A percentile compares a stretch with the other conserved stretches of the same genome.
These are phyloP conservation scores for Opisthocomus hoazin DNA, from an alignment of 2,113 vertebrate genomes.

Conservation along the genomic window DNA sequence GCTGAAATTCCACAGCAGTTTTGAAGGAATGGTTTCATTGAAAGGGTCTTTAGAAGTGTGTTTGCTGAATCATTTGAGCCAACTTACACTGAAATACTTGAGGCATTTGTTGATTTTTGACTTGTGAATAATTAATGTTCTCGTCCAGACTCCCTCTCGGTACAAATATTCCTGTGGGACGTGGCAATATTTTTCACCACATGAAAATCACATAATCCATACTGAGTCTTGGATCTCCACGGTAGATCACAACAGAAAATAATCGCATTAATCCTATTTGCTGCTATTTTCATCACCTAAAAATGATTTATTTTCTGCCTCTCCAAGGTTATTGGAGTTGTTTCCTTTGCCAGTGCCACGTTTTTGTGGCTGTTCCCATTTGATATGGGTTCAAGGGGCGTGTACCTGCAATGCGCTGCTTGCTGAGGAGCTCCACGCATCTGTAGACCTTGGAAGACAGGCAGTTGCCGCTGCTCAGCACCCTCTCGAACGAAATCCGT, in stretches of 20 bases:
- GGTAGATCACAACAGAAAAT: not conserved
- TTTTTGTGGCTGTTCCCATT: not conserved
- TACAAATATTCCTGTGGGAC: slow-evolving; percentile 37
- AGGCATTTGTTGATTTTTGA: slow-evolving; percentile 54
- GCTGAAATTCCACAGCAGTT: slow-evolving; percentile 42
- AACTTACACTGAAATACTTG: slow-evolving; percentile 9
- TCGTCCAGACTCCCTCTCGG: slow-evolving; percentile 15
- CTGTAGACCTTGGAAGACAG: not conserved
- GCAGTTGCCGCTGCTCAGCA: not conserved
- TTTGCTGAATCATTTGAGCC: slow-evolving; percentile 11
- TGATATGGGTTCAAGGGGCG: not conserved
- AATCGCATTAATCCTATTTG: not conserved
- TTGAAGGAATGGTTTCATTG: slow-evolving; percentile 53
- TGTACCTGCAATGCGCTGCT: not conserved
- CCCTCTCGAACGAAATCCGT: not conserved
- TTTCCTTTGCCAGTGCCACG: not conserved
- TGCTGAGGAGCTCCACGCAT: not conserved
- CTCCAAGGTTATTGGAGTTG: not conserved
- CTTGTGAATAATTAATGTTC: slow-evolving; percentile 49
- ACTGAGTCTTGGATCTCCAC: not conserved
- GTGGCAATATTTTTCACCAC: not conserved
- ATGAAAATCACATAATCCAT: slow-evolving; percentile 3
- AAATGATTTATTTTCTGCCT: not conserved
- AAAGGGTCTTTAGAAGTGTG: not conserved
- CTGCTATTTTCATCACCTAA: not conserved